phyloP scores from a whole-genome alignment of 2,888 invertebrate species.

The Notodonta ziczac region DNA sequence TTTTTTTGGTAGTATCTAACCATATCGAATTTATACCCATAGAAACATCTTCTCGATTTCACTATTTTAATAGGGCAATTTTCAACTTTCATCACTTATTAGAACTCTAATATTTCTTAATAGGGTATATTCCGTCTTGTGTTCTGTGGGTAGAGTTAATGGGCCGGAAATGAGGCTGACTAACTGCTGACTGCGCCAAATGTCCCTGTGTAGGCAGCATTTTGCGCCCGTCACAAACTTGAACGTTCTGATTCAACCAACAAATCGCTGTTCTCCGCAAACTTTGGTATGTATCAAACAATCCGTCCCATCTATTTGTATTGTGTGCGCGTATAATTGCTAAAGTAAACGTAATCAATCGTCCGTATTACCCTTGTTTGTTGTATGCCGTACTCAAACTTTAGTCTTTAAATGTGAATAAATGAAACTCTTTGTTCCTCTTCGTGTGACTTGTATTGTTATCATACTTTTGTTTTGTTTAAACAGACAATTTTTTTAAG shows the following conservation, averaged over 20 bases:
- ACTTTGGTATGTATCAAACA: slow-evolving; percentile 9
- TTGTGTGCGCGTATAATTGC: slow-evolving; percentile 10
- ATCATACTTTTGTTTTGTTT: too few species aligned
- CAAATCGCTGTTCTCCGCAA: slow-evolving; percentile 4
- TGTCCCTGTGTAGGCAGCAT: slow-evolving; percentile 7
- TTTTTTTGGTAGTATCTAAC: too few species aligned
- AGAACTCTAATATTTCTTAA: slow-evolving; percentile 12
- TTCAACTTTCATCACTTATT: neutral
- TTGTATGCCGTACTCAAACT: slow-evolving; percentile 2
- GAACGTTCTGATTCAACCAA: slow-evolving; percentile 8
- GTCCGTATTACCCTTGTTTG: slow-evolving; percentile 3
- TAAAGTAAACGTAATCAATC: slow-evolving; percentile 8
- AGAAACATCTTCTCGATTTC: too few species aligned
- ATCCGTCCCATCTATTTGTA: slow-evolving; percentile 4
- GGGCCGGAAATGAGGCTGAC: slow-evolving; percentile 14
- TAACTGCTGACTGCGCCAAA: slow-evolving; percentile 14
- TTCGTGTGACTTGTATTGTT: neutral
- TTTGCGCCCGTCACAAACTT: slow-evolving; percentile 10
- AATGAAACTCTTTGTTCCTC: neutral
- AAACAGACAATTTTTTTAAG: too few species aligned
- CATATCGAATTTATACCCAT: too few species aligned
- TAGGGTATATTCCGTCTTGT: slow-evolving; percentile 10
- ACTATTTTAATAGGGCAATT: too few species aligned
- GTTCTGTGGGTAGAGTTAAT: slow-evolving; percentile 18
- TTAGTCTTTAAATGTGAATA: slow-evolving; percentile 3